Conservation (phyloP, 2,797 vertebrate species). For the Pseudochromis fuscus region DNA sequence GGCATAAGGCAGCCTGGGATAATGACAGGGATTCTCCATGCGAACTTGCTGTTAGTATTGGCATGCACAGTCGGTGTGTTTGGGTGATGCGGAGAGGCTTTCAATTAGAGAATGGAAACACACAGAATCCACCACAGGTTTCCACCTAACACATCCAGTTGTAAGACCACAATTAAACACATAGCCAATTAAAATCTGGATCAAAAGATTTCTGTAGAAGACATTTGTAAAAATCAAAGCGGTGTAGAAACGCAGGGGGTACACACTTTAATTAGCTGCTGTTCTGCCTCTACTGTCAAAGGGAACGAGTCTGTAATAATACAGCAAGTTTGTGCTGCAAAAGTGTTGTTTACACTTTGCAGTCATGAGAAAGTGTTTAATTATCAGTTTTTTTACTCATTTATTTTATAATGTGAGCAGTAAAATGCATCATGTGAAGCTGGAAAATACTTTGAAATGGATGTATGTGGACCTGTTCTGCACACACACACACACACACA, state of each 20-base stretch:
- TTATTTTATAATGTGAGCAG: conserved; percentile 10
- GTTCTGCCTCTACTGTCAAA: conserved; percentile 23
- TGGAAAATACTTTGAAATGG: conserved; percentile 1
- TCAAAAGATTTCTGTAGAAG: conserved; percentile 51
- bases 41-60: conserved; percentile 30
- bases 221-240: conserved; percentile 45
- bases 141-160: conserved; percentile 57
- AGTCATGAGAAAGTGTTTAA: conserved; percentile 13
- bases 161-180: conserved; percentile 65
- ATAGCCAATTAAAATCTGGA: conserved; percentile 72
- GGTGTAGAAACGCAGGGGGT: conserved; percentile 18
- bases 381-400: conserved; percentile 4
- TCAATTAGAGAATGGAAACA: conserved; percentile 72
- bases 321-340: conserved; percentile 10
- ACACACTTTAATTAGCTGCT: conserved; percentile 55
- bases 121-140: conserved; percentile 43
- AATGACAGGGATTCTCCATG: conserved; percentile 43
- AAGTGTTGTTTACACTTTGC: conserved; percentile 5
- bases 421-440: neutral
- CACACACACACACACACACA: neutral
- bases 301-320: conserved; percentile 25
- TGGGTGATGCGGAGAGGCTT: conserved; percentile 44
- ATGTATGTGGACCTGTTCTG: conserved; percentile 19
- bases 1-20: conserved; percentile 27
- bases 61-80: conserved; percentile 18